phyloP scores from a whole-genome alignment of 2,113 vertebrate species.

The Brevimyrus niger region DNA sequence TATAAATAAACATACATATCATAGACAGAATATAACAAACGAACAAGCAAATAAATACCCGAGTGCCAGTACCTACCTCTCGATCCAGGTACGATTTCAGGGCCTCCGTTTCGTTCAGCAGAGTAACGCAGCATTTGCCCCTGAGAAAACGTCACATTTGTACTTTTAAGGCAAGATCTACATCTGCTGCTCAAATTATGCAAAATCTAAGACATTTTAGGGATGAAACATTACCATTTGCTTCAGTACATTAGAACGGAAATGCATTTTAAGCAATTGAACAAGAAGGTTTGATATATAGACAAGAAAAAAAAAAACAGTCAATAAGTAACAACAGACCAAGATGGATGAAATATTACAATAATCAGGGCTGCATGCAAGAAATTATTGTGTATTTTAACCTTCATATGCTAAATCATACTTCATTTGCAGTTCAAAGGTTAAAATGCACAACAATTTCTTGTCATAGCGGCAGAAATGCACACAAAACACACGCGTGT shows the following conservation, averaged over 20 bases:
- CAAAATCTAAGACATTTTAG: not conserved
- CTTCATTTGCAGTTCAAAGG: not conserved
- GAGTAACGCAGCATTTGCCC: slow-evolving; percentile 94
- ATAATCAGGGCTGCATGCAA: not conserved
- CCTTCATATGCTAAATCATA: not conserved
- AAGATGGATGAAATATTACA: not conserved
- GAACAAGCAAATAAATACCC: not conserved
- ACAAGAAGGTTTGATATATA: not conserved
- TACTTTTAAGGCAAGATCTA: not conserved
- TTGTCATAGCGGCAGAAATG: not conserved
- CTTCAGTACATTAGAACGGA: not conserved
- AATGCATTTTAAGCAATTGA: not conserved
- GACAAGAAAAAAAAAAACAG: not conserved
- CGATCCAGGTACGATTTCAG: slow-evolving; percentile 92
- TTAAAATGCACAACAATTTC: not conserved
- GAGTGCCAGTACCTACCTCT: slow-evolving; percentile 67
- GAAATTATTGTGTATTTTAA: not conserved
- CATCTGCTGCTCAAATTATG: not conserved
- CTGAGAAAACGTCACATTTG: slow-evolving; percentile 46
- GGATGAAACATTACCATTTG: not conserved
- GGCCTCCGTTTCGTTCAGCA: slow-evolving; percentile 93
- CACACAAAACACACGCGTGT: not conserved
- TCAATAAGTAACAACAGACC: not conserved
- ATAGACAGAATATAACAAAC: not conserved
- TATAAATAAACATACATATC: not conserved